phyloP scores from a whole-genome alignment of 1,140 invertebrate species.

The Euura saliciscinereae region DNA sequence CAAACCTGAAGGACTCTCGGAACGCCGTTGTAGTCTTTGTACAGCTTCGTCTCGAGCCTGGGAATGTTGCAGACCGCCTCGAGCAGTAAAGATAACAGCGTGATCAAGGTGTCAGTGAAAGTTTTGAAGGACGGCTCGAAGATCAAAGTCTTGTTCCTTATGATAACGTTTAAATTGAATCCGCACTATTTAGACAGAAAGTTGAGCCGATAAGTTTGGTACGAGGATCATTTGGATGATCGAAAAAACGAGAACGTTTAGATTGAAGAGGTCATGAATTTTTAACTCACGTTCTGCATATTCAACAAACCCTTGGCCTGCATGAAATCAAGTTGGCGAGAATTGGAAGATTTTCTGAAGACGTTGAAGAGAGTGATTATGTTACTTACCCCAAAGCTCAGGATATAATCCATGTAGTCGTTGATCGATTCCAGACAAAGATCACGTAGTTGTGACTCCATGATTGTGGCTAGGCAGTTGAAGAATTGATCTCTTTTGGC shows the following conservation, averaged over 20 bases:
- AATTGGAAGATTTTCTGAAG: not conserved
- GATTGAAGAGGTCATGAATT: not conserved
- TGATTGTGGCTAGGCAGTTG: conserved; percentile 82
- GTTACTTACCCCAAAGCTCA: conserved; percentile 72
- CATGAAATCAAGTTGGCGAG: conserved; percentile 15
- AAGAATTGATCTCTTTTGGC: conserved; percentile 77
- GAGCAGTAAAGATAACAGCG: conserved; percentile 74
- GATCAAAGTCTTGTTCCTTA: conserved; percentile 70
- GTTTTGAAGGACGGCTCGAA: conserved; percentile 83
- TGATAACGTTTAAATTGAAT: conserved; percentile 74
- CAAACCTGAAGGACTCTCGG: conserved; percentile 56
- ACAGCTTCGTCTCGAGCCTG: conserved; percentile 73
- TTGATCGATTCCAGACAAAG: conserved; percentile 80
- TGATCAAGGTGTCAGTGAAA: conserved; percentile 73
- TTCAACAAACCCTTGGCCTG: conserved; percentile 30
- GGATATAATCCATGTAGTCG: conserved; percentile 79
- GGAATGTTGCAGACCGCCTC: conserved; percentile 70
- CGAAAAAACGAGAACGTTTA: conserved; percentile 8
- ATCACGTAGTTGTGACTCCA: conserved; percentile 84
- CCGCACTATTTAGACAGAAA: conserved; percentile 70
- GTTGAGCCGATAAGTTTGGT: not conserved
- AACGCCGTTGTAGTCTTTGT: conserved; percentile 59
- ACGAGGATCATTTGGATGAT: not conserved
- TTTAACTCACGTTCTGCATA: conserved; percentile 23
- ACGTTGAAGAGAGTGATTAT: conserved; percentile 9